phyloP scores from a whole-genome alignment of 2,113 vertebrate species.

The Pampusana beccarii region DNA sequence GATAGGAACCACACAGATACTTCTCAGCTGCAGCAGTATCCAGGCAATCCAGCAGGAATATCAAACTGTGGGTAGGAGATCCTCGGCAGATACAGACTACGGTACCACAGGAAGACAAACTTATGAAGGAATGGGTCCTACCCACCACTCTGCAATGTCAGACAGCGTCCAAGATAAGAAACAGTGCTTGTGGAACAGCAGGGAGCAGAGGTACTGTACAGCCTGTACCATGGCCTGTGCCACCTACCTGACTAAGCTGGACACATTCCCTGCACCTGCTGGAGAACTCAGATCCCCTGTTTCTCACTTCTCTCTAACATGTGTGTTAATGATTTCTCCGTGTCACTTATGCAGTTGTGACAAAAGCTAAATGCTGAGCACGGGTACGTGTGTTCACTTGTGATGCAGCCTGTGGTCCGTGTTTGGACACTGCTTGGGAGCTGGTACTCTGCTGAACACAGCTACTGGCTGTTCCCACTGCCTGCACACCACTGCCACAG shows the following conservation, averaged over 20 bases:
- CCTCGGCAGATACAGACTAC: background rate
- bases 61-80: fast-evolving
- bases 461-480: fast-evolving
- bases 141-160: background rate
- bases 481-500: fast-evolving
- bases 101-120: background rate
- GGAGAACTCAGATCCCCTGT: fast-evolving
- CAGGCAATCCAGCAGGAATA: background rate
- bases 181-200: background rate
- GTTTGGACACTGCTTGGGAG: background rate
- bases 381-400: background rate
- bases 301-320: background rate
- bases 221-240: background rate
- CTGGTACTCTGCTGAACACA: background rate
- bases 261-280: background rate
- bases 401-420: background rate
- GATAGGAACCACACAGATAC: background rate
- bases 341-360: fast-evolving
- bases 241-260: background rate
- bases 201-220: background rate
- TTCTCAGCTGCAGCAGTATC: background rate
- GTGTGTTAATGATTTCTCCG: fast-evolving
- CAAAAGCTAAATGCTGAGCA: background rate
- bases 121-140: background rate
- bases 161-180: background rate